These are phyloP conservation scores for Eupithecia dodoneata DNA, from an alignment of 2,888 invertebrate genomes.

Conservation along the genomic window DNA sequence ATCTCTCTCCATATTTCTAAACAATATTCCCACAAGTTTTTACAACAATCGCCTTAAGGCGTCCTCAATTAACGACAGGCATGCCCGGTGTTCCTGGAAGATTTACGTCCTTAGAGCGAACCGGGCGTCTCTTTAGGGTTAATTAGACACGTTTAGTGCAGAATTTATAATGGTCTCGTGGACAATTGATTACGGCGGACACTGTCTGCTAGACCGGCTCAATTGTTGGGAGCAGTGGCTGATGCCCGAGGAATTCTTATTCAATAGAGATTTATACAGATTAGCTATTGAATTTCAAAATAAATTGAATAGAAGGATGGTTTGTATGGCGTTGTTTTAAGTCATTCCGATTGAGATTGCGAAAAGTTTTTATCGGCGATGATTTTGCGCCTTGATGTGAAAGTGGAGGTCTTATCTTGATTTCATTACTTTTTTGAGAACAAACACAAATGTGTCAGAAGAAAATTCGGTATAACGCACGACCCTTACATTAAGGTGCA, in stretches of 20 bases:
- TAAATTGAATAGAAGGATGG: constrained; percentile 7
- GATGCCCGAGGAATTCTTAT: constrained; percentile 17
- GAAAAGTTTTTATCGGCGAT: neutral
- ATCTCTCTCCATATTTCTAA: constrained; percentile 20
- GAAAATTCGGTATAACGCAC: neutral
- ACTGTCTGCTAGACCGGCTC: constrained; percentile 16
- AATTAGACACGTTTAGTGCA: constrained; percentile 73
- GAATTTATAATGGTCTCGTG: constrained; percentile 59
- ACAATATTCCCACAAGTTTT: constrained; percentile 30
- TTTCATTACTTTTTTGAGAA: neutral
- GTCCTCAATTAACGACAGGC: constrained; percentile 63
- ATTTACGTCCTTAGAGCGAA: constrained; percentile 68
- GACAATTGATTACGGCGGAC: constrained; percentile 28
- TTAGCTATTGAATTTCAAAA: constrained; percentile 17
- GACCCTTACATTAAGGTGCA: neutral
- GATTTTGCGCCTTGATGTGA: neutral
- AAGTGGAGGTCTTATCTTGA: neutral
- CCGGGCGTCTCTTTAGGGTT: constrained; percentile 72
- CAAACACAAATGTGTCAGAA: neutral
- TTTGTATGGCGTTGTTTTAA: neutral
- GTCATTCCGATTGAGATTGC: neutral
- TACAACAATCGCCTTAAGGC: constrained; percentile 37
- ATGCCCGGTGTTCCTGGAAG: constrained; percentile 61
- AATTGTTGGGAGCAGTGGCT: constrained; percentile 23
- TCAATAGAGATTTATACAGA: constrained; percentile 18